Conservation (phyloP, 2,797 vertebrate genomes). For the Orestias chungarensis region DNA sequence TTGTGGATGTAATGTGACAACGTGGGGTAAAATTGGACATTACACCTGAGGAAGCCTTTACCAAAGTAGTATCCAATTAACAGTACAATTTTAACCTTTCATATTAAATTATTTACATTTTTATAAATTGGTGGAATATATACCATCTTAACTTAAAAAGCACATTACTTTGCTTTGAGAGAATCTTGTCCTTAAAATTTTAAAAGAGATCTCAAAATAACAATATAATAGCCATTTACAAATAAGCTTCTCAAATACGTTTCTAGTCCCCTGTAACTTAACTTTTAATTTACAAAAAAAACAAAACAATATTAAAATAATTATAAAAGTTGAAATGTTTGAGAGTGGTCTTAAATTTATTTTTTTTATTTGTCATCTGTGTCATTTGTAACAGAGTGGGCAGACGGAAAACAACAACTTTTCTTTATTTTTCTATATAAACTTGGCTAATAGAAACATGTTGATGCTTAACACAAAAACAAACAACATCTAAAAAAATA, state of each 20-base stretch:
- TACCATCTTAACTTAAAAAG: background rate
- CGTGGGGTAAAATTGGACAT: background rate
- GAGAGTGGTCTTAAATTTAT: background rate
- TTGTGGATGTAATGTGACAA: background rate
- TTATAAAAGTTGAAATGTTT: background rate
- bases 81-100: constrained; percentile 1
- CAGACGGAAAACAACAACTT: constrained; percentile 35
- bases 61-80: constrained; percentile 7
- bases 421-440: constrained; percentile 54
- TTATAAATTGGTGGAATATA: background rate
- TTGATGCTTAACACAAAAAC: constrained; percentile 51
- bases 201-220: background rate
- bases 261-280: background rate
- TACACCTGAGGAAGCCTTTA: constrained; percentile 8
- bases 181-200: constrained; percentile 1
- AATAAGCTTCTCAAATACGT: background rate
- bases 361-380: constrained; percentile 6
- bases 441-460: constrained; percentile 39
- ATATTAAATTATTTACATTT: constrained; percentile 2
- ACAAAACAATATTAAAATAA: background rate
- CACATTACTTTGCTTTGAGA: background rate
- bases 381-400: constrained; percentile 28
- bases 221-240: background rate
- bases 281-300: background rate
- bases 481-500: constrained; percentile 36